These are phyloP conservation scores for Epizoanthus fatuus DNA, from an alignment of 92 coral and sea anemone species.

Conservation along the genomic window DNA sequence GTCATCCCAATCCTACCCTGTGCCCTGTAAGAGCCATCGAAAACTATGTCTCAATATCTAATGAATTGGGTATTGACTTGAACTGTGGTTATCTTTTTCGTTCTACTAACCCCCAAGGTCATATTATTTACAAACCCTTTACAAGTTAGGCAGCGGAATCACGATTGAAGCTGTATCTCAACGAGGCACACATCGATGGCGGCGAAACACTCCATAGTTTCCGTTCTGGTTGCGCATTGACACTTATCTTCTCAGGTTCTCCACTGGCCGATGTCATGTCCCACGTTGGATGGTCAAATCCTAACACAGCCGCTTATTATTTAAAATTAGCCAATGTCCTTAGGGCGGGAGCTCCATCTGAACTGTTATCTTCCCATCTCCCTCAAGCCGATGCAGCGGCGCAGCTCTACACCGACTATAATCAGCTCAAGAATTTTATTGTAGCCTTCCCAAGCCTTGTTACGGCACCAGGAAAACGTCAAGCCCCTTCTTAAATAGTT, in stretches of 20 bases:
- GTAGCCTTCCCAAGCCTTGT: slow-evolving; percentile 46
- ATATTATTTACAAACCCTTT: background rate
- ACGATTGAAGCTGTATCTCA: slow-evolving; percentile 33
- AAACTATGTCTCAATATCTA: too few relatives aligned
- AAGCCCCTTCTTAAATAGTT: background rate
- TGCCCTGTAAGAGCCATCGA: too few relatives aligned
- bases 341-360: slow-evolving; percentile 50
- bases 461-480: background rate
- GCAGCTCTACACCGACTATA: slow-evolving; percentile 37
- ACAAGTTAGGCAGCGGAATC: slow-evolving; percentile 52
- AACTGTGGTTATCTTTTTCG: too few relatives aligned
- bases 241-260: slow-evolving; percentile 56
- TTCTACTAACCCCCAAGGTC: too few relatives aligned
- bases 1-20: too few relatives aligned
- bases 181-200: slow-evolving; percentile 44
- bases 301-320: slow-evolving; percentile 39
- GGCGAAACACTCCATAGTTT: slow-evolving; percentile 63
- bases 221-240: slow-evolving; percentile 54
- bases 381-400: slow-evolving; percentile 27
- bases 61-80: too few relatives aligned
- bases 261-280: slow-evolving; percentile 57
- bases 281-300: slow-evolving; percentile 59
- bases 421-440: slow-evolving; percentile 51
- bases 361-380: slow-evolving; percentile 49
- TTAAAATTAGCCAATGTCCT: slow-evolving; percentile 36